These are phyloP conservation scores for Resseliella maxima DNA, from an alignment of 2,888 invertebrate species.

Conservation along the genomic window DNA sequence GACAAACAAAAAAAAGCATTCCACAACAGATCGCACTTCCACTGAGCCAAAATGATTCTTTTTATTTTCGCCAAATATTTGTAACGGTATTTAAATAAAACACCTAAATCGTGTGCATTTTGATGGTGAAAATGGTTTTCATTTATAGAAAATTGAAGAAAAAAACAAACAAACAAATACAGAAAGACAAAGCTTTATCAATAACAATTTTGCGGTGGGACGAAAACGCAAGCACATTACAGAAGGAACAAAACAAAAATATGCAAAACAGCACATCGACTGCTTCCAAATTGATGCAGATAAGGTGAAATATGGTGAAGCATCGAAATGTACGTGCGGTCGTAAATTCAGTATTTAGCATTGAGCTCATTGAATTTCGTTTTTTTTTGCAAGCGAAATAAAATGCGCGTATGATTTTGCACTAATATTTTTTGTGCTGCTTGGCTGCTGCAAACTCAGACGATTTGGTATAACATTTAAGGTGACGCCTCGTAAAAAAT, in stretches of 20 bases:
- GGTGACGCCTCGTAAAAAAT: slow-evolving; percentile 36
- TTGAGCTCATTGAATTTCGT: background rate
- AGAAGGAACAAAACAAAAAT: background rate
- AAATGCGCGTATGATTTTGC: background rate
- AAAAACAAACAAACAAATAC: too few relatives aligned
- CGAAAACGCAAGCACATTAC: background rate
- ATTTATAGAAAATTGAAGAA: background rate
- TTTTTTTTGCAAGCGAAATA: background rate
- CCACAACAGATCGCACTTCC: slow-evolving; percentile 12
- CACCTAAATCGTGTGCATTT: slow-evolving; percentile 48
- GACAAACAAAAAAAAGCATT: background rate
- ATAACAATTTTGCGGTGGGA: background rate
- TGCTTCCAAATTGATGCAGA: slow-evolving; percentile 46
- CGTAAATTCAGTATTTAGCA: slow-evolving; percentile 15
- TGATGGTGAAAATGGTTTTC: background rate
- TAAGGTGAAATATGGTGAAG: slow-evolving; percentile 39
- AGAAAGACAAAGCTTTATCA: background rate
- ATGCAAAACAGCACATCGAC: background rate
- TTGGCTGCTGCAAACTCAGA: background rate
- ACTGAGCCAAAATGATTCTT: background rate
- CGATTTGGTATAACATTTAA: slow-evolving; percentile 19
- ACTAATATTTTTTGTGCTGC: background rate
- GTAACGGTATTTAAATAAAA: slow-evolving; percentile 53
- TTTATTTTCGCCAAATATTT: slow-evolving; percentile 24
- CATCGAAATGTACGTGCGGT: slow-evolving; percentile 25